Conservation (phyloP, 2,888 invertebrate genomes). For the Chouioia cunea region DNA sequence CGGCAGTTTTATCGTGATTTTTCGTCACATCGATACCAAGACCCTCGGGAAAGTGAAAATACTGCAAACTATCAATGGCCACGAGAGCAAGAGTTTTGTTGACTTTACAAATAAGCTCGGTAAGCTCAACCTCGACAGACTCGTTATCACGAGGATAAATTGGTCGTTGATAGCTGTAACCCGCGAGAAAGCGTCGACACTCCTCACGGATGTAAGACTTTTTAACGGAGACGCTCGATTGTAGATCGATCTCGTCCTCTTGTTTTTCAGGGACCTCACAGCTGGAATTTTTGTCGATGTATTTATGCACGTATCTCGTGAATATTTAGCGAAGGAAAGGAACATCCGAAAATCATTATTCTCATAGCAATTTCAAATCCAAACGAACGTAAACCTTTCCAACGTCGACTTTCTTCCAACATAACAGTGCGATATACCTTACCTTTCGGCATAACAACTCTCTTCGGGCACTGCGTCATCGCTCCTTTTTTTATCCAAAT, state of each 20-base stretch:
- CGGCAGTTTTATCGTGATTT: slow-evolving; percentile 75
- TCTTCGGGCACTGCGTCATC: not conserved
- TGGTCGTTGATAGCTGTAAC: slow-evolving; percentile 61
- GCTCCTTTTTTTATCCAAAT: not conserved
- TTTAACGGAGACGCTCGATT: slow-evolving; percentile 69
- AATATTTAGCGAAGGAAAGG: too few species aligned
- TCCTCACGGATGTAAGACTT: slow-evolving; percentile 52
- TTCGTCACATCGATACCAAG: slow-evolving; percentile 79
- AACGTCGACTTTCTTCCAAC: too few species aligned
- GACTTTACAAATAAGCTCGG: slow-evolving; percentile 60
- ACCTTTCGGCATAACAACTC: slow-evolving; percentile 29
- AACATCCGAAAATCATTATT: too few species aligned
- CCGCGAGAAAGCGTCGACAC: slow-evolving; percentile 60
- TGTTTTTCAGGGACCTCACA: not conserved
- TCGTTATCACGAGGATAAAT: slow-evolving; percentile 55
- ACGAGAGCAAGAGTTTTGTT: slow-evolving; percentile 76
- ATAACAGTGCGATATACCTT: not conserved
- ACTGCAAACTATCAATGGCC: slow-evolving; percentile 80
- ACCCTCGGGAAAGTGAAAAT: slow-evolving; percentile 81
- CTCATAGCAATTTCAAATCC: too few species aligned
- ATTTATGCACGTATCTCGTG: too few species aligned
- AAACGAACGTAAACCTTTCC: too few species aligned
- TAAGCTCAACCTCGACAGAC: slow-evolving; percentile 49
- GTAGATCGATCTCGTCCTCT: slow-evolving; percentile 68
- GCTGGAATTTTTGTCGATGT: slow-evolving; percentile 12